Evolutionary conservation across 2,113 vertebrate genomes (phyloP).

Genomic region (Entomyzon cyanotis): DNA sequence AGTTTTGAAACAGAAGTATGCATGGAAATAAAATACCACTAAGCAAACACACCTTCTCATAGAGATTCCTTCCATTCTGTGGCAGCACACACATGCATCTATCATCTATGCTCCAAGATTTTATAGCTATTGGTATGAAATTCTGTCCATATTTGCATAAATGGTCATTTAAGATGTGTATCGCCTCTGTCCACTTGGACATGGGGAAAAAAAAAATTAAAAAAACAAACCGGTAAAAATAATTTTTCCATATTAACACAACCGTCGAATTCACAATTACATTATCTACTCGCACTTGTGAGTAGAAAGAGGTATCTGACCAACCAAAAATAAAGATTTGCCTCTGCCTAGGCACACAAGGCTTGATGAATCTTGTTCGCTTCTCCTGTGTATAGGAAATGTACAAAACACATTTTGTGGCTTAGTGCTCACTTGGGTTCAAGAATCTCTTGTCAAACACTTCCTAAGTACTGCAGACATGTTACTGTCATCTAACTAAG

Average conservation of each 20-base stretch:
- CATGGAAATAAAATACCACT: neutral
- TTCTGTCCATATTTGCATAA: neutral
- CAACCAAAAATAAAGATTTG: neutral
- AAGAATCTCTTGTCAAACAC: neutral
- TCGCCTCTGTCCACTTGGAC: rapidly evolving
- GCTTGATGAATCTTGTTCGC: neutral
- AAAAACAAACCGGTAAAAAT: neutral
- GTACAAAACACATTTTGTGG: neutral
- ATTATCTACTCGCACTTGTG: neutral
- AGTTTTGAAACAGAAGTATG: neutral
- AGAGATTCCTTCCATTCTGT: neutral
- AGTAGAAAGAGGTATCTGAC: neutral
- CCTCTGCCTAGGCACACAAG: neutral
- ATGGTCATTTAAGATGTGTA: neutral
- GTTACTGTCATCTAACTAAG: neutral
- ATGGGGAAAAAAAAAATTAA: rapidly evolving
- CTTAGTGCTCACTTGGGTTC: neutral
- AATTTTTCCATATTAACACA: neutral
- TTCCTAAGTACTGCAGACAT: neutral
- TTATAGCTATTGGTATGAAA: neutral
- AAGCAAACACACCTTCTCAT: neutral
- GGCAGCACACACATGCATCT: neutral
- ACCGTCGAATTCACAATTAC: neutral
- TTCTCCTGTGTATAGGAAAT: neutral
- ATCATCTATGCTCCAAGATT: neutral